Base-by-base conservation (phyloP, 2,113 vertebrate genomes). In the Spea bombifrons region DNA sequence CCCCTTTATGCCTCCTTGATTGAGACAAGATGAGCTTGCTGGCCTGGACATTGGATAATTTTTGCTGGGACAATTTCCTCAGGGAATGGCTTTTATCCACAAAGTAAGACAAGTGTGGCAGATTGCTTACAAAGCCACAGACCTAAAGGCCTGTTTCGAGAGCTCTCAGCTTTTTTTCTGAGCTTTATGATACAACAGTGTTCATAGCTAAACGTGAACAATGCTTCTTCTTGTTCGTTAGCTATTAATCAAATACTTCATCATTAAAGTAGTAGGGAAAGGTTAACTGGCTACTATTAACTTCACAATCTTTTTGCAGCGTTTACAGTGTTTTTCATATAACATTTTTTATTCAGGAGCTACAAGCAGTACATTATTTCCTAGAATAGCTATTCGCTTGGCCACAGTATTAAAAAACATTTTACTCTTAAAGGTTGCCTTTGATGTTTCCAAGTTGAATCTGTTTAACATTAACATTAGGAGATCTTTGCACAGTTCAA, bases 91-190 rank as follows among this genome's bases (percentile, higher is more conserved):
- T 86, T 89, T 86, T 87, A 80, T 87, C 80, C n/a, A 46, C 73
- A 75, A 80, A 75, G 78, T 68, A 72, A 87, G 85, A 88, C 85
- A 86, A 85, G 83, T 82, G 82, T 84, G 82, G 85, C 79, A 87
- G 86, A 84, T 88, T 81, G 79, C 75, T 75, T 75, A 68, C 82
- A 82, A 84, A 85, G 74, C 81, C 55, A 57, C 76, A 81, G 84
- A 80, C 80, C 61, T 65, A 61, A 9, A 73, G 80, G 66, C 75
- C 81, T 86, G 16, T 57, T 57, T 30, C 78, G 76, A 76, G 83
- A 68, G 71, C 81, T 84, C n/a, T 43, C 46, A 83, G 74, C 8
- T 71, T 65, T 77, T 30, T 30, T 45, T 8, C 9, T 30, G 71
- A 76, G 53, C 15, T 7, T 69, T 49, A 30, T 0, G 1, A 48